phyloP scores from a whole-genome alignment of 2,797 vertebrate species.

The Ptychobarbus kaznakovi region DNA sequence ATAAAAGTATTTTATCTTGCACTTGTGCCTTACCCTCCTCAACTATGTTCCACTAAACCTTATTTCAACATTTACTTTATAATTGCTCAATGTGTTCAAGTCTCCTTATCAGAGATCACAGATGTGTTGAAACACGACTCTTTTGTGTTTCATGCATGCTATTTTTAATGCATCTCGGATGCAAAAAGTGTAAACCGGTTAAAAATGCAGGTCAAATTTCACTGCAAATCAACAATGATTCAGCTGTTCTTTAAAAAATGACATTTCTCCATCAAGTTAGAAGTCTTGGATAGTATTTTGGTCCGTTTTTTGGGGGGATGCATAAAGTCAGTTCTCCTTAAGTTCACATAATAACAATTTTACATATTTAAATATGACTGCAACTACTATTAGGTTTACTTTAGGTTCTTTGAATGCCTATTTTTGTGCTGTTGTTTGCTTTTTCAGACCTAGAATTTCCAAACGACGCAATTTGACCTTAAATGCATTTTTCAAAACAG shows the following conservation, averaged over 20 bases:
- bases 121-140: not conserved
- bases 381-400: not conserved
- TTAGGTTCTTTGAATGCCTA: not conserved
- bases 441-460: not conserved
- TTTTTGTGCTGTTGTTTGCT: not conserved
- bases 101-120: conserved; percentile 11
- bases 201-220: not conserved
- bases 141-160: not conserved
- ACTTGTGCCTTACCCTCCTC: conserved; percentile 15
- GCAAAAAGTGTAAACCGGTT: not conserved
- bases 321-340: not conserved
- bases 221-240: not conserved
- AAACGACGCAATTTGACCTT: not conserved
- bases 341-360: not conserved
- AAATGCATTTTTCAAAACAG: not conserved
- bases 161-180: not conserved
- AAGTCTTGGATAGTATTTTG: not conserved
- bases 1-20: conserved; percentile 32
- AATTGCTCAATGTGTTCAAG: not conserved
- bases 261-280: not conserved
- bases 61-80: conserved; percentile 24
- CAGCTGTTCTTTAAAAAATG: not conserved
- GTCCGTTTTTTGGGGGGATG: not conserved
- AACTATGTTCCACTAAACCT: not conserved
- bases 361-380: not conserved